Conservation (phyloP, 1,140 invertebrate genomes). For the Oreohelix idahoensis region DNA sequence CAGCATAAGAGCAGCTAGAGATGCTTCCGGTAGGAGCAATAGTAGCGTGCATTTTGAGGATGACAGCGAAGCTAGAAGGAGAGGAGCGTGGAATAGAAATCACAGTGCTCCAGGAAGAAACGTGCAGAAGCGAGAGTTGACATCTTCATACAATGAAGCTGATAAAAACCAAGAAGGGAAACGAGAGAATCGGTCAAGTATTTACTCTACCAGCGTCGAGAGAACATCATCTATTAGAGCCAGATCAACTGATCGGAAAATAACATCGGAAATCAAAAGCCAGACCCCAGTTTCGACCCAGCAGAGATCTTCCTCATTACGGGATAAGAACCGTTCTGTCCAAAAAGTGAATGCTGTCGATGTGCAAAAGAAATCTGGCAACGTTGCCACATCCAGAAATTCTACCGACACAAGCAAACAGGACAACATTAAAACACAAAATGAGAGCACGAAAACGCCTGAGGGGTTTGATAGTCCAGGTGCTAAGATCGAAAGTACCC, state of each 20-base stretch:
- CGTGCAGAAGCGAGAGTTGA: background rate
- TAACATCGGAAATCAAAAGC: background rate
- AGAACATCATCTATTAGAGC: background rate
- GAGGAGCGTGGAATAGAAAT: background rate
- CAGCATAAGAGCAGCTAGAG: background rate
- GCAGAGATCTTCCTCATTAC: background rate
- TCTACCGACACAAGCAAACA: background rate
- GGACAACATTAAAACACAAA: background rate
- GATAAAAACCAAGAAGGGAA: background rate
- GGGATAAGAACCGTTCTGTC: background rate
- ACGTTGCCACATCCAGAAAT: background rate
- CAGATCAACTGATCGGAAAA: background rate
- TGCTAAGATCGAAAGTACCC: background rate
- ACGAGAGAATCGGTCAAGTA: conserved; percentile 3
- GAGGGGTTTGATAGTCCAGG: background rate
- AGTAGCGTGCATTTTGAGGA: background rate
- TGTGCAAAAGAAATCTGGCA: background rate
- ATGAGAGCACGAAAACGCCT: background rate
- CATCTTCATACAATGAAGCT: background rate
- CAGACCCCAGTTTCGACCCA: background rate
- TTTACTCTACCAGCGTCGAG: background rate
- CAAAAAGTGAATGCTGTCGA: background rate
- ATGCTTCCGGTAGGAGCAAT: background rate
- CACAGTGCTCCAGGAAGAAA: background rate
- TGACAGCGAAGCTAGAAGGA: background rate